Base-by-base conservation (phyloP, 2,113 vertebrate genomes). In the Engystomops pustulosus region DNA sequence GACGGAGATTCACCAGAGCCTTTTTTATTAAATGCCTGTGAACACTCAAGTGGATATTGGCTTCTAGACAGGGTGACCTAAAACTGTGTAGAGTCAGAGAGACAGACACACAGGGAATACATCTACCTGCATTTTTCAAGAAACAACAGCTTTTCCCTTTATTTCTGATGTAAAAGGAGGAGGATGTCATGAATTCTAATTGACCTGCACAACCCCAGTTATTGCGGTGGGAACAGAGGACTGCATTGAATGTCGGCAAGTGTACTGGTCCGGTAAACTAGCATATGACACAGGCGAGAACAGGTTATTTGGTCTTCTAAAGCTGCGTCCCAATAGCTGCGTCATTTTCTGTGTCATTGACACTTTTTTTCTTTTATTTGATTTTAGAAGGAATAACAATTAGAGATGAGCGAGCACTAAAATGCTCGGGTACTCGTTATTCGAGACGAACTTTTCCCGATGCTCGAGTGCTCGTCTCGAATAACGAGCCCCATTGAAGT, bases 1-100 rank as follows among this genome's bases (percentile, higher is more conserved):
- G 47, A 51, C 36, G 34, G 45, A 34, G 18, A 47, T 9, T 81
- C 65, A 36, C 12, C 0, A 0, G 32, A 55, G 67, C n/a, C 79
- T 27, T 68, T 81, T 38, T 81, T 81, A 81, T 81, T 81, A 68
- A 80, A 80, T 80, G 65, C 67, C 27, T 49, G 62, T 23, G n/a
- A 81, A 81, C 67, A 81, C 79, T 70, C 47, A n/a, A 51, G 79
- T 41, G 67, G 51, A 34, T 81, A 12, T 20, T 36, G 47, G 20
- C 44, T 70, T 55, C 79, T 18, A 38, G 30, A 10, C 32, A 55
- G 38, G 8, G 67, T 71, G 79, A 71, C 79, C 65, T 70, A 53
- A 81, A 81, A 49, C 30, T 69, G 27, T 70, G 65, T 81, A 71
- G 41, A 38, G 65, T 55, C 79, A 81, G 49, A 70, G 67, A 6